Base-by-base conservation (phyloP, 2,113 vertebrate species). In the Cromileptes altivelis region DNA sequence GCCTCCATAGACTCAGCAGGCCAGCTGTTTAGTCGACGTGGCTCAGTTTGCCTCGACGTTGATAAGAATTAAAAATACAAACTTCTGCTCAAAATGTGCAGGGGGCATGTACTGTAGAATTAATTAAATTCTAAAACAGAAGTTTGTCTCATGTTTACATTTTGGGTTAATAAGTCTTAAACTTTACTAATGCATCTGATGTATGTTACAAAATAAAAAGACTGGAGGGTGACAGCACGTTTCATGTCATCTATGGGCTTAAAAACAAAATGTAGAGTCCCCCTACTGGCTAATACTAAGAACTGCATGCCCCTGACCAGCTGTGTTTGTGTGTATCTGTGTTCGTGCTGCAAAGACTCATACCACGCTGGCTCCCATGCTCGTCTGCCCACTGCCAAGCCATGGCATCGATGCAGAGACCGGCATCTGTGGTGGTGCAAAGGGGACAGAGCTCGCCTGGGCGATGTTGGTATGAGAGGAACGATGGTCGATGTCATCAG, bases 321-420 rank as follows among this genome's bases (percentile, higher is more conserved):
- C 6, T 17, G 49, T 63, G 58, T 76, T 18, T 70, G 15, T 45
- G 60, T 69, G 1, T 18, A 3, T 81, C 2, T 67, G 33, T 68
- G 76, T 81, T 25, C 64, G 47, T 8, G 25, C 69, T 13, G 50
- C 37, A 76, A 4, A 18, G 58, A 4, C 8, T 86, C 96, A 14
- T 96, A 99, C 98, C 97, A 99, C 97, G 1, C 97, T 97, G 70
- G 98, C 98, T 53, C 98, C 98, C 56, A 97, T 97, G 95, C 97
- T 98, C 17, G 98, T 99, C 75, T 99, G 98, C 10, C 98, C 98
- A 0, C 96, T 99, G 90, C 98, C 98, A 2, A 99, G 91, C 98
- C 98, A 99, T 0, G 98, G 98, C 97, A 99, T 97, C 21, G 98
- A 98, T 0, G 97, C 95, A 17, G 97, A 97, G 1, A 97, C 96